Evolutionary conservation across 2,888 invertebrate species (phyloP).

Genomic region (Prostheceraeus crozeri): DNA sequence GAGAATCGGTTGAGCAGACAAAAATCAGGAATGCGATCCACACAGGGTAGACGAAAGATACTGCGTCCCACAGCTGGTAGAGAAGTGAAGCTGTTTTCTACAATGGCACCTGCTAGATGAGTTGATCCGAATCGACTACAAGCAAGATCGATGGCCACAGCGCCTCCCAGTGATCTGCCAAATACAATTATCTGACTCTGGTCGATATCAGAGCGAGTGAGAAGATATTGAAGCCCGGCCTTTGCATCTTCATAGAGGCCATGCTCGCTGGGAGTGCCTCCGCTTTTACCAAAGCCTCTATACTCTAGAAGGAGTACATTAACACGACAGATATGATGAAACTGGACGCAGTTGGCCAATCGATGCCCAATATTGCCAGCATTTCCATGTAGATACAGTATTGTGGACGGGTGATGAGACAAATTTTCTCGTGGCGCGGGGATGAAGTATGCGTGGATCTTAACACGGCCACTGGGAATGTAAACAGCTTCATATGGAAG

Average conservation of each 20-base stretch:
- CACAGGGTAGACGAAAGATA: conserved; percentile 16
- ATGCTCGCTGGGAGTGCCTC: conserved; percentile 74
- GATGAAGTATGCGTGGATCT: conserved; percentile 56
- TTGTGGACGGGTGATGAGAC: conserved; percentile 64
- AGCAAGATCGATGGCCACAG: conserved; percentile 79
- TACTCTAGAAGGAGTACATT: conserved; percentile 89
- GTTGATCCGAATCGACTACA: conserved; percentile 68
- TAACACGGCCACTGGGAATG: conserved; percentile 59
- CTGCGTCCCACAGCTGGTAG: conserved; percentile 70
- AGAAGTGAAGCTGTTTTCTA: conserved; percentile 90
- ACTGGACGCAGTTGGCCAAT: conserved; percentile 41
- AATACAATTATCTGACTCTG: conserved; percentile 75
- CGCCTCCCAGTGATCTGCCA: conserved; percentile 79
- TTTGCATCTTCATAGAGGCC: conserved; percentile 77
- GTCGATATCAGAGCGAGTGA: conserved; percentile 73
- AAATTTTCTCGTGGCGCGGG: conserved; percentile 41
- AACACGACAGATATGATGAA: conserved; percentile 72
- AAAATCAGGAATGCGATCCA: conserved; percentile 25
- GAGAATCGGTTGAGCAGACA: conserved; percentile 42
- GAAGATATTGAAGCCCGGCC: conserved; percentile 75
- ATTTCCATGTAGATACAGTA: conserved; percentile 87
- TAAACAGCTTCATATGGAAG: conserved; percentile 76
- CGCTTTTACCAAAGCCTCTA: conserved; percentile 81
- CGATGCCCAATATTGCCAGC: conserved; percentile 90
- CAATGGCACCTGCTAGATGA: conserved; percentile 74